Conservation (phyloP, 2,113 vertebrate species). For the Nothocercus nigrocapillus region DNA sequence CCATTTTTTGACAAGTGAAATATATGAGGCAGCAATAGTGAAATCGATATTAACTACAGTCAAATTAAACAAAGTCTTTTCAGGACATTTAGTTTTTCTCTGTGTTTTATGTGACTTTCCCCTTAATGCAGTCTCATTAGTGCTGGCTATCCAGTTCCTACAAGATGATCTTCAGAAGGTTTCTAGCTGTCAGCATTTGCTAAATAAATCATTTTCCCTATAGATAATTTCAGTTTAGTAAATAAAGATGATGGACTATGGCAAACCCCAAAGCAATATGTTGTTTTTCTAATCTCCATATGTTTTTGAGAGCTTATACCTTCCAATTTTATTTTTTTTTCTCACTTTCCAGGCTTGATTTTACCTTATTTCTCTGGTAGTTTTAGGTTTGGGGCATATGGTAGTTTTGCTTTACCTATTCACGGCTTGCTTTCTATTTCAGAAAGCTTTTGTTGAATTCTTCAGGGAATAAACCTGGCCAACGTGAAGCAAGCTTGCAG, state of each 20-base stretch:
- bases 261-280: background rate
- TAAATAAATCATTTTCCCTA: background rate
- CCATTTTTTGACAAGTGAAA: background rate
- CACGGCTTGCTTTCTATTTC: background rate
- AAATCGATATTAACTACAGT: background rate
- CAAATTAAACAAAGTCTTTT: background rate
- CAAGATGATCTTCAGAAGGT: background rate
- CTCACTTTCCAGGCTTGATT: background rate
- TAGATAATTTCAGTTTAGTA: background rate
- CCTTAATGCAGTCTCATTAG: background rate
- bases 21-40: background rate
- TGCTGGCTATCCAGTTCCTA: background rate
- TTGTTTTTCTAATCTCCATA: background rate
- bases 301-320: conserved; percentile 1
- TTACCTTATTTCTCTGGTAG: background rate
- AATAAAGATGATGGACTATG: background rate
- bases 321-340: background rate
- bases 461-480: background rate
- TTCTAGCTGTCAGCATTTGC: background rate
- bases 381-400: background rate
- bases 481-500: background rate
- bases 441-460: background rate
- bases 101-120: background rate
- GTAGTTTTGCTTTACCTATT: background rate
- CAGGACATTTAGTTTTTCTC: background rate